Base-by-base conservation (phyloP, 2,797 vertebrate species). In the Ispidina lecontei region DNA sequence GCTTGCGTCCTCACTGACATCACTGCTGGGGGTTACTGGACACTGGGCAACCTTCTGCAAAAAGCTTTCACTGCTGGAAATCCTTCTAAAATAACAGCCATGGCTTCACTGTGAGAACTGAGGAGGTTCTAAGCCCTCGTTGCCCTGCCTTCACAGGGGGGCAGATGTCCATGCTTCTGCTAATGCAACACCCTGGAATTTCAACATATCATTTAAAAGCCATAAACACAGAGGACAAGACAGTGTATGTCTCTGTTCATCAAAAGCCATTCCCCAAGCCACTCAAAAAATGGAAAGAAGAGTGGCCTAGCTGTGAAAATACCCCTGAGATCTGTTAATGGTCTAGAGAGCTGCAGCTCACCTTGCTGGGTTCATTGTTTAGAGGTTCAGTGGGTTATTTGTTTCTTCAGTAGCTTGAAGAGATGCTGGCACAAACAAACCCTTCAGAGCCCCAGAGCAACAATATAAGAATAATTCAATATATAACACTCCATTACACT, bases 1-100 rank as follows among this genome's bases (percentile, higher is more conserved):
- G 71, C 77, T 94, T 94, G 84, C 88, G 89, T 90, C 94, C 92
- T 47, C 80, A 47, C 78, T 96, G 86, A 83, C 93, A 86, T 92
- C 80, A 94, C 76, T 91, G 54, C 64, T 74, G 63, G 3, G 75
- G 59, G 72, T 69, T 90, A 83, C 23, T 90, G 80, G 75, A 46
- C 83, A 52, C 69, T 73, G 69, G 74, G 56, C 19, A 86, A 74
- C 82, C 67, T 94, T 84, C 67, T 21, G 59, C 55, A 91, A 89
- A 95, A 91, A 86, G 84, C 87, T 92, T 94, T 95, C 67, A 92
- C 0, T 0, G 68, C 71, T 29, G 78, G 31, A 89, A 93, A 91
- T 46, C 84, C 56, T 81, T 78, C 70, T 87, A 75, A 94, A 95
- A 92, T 65, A 89, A 91, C 59, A 91, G 55, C 54, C 47, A 78